Evolutionary conservation across 2,888 invertebrate genomes (phyloP), one percentile per base, ranked within the genome.

Genomic region (Rhagonycha lutea): DNA sequence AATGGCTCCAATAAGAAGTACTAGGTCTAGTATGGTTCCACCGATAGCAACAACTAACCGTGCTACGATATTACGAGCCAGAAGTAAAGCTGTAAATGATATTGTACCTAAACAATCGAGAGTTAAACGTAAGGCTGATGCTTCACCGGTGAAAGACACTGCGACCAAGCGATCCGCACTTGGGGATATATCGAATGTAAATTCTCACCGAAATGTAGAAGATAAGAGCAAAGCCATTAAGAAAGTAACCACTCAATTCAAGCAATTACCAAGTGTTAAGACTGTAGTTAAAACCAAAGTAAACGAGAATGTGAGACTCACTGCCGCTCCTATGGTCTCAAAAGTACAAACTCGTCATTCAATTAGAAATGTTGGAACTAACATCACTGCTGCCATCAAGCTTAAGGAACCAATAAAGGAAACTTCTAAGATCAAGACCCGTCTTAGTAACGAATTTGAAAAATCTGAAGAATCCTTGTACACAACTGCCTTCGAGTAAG

Each of bases 161-260:
- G 91, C 90, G 70, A 91, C 92, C 5, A 96, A 96, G 86, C 90
- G 97, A 83, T 94, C 95, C 62, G 97, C 96, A 3, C 92, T 97
- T 84, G 95, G 95, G 78, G 96, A 97, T 86, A 92, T 96, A 80
- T 95, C 96, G 70, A 96, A 96, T 9, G 84, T 84, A 74, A 96
- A 96, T 11, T 84, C 84, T 73, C 78, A 80, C 11, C 82, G 80
- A 68, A 76, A 72, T n/a, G 23, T 79, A 24, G 78, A 82, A 47
- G 78, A 82, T 68, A 83, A 83, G 78, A 69, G 63, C n/a, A 82
- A 82, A 72, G 61, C 61, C 63, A 78, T 88, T 65, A 91, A 89
- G 83, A 90, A 89, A 87, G 90, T 90, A 78, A 89, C 89, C 71
- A 81, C 82, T 14, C 84, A 84, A 73, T 77, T 80, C 24, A 87